Base-by-base conservation (phyloP, 2,113 vertebrate genomes). In the Pseudopipra pipra region DNA sequence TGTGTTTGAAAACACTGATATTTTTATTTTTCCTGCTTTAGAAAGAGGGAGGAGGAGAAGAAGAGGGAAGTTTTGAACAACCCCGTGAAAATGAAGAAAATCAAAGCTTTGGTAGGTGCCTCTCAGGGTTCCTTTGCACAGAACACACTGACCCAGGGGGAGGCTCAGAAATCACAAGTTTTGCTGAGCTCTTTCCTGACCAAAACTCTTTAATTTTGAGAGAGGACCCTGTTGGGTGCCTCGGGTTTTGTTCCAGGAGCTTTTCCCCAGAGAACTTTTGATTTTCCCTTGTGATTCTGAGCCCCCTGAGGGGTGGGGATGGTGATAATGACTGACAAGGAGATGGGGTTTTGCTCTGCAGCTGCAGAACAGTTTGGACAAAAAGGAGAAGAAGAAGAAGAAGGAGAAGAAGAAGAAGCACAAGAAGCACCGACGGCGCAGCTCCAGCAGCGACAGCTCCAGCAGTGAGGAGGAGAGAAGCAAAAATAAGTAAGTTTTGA, bases 41-140 rank as follows among this genome's bases (percentile, higher is more conserved):
- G 99, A 82, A 99, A 99, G 97, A 98, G 98, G 23, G 99, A 99
- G 52, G 99, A 99, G 63, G 99, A 99, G 56, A 99, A 99, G 97
- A 99, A 99, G 95, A 99, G 99, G 95, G 99, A 99, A 62, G 98
- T 99, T 63, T 84, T 99, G 74, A 99, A 98, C 33, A 99, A 99
- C 78, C 99, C 99, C 6, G 99, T 99, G 54, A 99, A 99, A 97
- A 99, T 99, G 99, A 99, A 98, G 98, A 99, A 99, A 95, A 99
- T 99, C 92, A 99, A 99, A 97, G 98, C 98, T 85, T 93, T 99
- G 98, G 99, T 99, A 96, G 96, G 98, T 96, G 27, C 12, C 28
- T 11, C 16, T 37, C 68, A 8, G 96, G 63, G 9, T 7, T 44
- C 14, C n/a, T 59, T 70, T n/a, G 47, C 70, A 30, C 24, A 41